phyloP scores from a whole-genome alignment of 2,113 vertebrate genomes.

The Psilopsiagon aymara region DNA sequence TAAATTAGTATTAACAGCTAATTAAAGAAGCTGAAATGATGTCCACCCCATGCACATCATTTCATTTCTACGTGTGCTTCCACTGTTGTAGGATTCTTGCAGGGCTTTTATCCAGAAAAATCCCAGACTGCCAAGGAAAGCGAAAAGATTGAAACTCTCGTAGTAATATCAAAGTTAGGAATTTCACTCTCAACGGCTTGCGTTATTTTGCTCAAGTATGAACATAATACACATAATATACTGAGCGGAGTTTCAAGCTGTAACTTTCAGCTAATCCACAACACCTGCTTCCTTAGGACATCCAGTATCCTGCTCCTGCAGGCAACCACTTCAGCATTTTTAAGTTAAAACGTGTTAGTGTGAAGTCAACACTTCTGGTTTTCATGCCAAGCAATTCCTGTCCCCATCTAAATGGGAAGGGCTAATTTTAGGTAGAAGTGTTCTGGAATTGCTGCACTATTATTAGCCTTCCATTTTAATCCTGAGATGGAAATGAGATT shows the following conservation, averaged over 20 bases:
- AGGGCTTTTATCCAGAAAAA: not conserved
- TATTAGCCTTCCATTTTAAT: slow-evolving; percentile 15
- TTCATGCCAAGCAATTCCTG: not conserved
- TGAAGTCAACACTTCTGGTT: not conserved
- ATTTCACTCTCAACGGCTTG: not conserved
- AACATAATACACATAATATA: not conserved
- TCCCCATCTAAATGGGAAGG: not conserved
- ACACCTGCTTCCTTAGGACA: not conserved
- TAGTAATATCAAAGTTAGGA: not conserved
- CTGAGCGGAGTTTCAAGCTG: not conserved
- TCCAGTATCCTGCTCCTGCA: not conserved
- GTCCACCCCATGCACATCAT: not conserved
- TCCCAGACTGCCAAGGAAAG: not conserved
- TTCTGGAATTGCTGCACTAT: not conserved
- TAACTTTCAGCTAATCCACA: not conserved
- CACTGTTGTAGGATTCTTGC: not conserved
- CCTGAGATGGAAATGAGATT: not conserved
- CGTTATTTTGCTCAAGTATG: not conserved
- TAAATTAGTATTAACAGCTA: not conserved
- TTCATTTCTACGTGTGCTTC: not conserved
- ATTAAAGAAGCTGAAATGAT: not conserved
- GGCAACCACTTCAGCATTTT: not conserved
- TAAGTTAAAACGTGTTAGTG: not conserved
- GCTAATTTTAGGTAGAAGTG: not conserved
- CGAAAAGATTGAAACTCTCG: not conserved